Base-by-base conservation (phyloP, 2,888 invertebrate genomes). In the Antheraea assamensis region DNA sequence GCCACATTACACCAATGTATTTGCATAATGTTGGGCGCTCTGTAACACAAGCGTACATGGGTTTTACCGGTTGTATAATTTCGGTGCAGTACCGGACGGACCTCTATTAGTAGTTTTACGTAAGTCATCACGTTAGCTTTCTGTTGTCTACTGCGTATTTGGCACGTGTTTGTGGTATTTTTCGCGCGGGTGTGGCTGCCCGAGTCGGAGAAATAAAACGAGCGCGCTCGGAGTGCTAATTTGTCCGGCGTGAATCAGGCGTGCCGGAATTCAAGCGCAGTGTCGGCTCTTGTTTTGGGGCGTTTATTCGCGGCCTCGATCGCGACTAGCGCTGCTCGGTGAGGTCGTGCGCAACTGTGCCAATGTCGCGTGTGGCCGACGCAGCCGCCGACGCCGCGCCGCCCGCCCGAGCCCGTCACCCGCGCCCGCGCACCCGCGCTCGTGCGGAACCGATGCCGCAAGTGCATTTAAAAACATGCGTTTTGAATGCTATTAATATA, bases 301-400 rank as follows among this genome's bases (percentile, higher is more conserved):
- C 92, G 89, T 91, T 90, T 89, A 90, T 85, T 85, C 82, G 87
- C 87, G 93, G 87, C 93, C 93, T 93, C 93, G 92, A 85, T 87
- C 88, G 88, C 87, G 88, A 85, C 81, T 84, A 85, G 84, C 85
- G 81, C 79, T 76, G 85, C 84, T 83, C 74, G 86, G 82, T 87
- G 88, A 90, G 94, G 93, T 92, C 93, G 91, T 86, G 87, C 88
- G 87, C 90, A 94, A 93, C 88, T 93, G 92, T 94, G 94, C 94
- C 94, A 94, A 94, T 94, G 94, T 94, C 94, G 88, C 87, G 83
- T 80, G 83, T 79, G 81, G 83, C 82, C 83, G 84, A 83, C 84
- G 83, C 85, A 78, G 82, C 77, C 81, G 83, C 80, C 87, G 88
- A 64, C 61, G 61, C 61, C 30, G 17, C 27, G 80, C 83, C 82